Base-by-base conservation (phyloP, 2,888 invertebrate species). In the Yponomeuta malinellus region DNA sequence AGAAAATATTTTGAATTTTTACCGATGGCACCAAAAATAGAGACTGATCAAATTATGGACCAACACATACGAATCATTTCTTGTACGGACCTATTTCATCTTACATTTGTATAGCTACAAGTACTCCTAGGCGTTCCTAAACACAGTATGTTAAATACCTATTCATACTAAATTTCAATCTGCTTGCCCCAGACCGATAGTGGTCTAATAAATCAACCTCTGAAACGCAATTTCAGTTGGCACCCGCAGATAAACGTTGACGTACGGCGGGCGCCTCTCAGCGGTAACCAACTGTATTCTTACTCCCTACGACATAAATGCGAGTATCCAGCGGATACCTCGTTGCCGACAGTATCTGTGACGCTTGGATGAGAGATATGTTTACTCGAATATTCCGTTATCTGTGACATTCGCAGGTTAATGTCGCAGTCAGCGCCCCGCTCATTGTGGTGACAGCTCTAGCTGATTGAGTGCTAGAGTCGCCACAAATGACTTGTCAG, bases 151-250 rank as follows among this genome's bases (percentile, higher is more conserved):
- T 43, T 43, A 43, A 43, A 43, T 59, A 59, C 12, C 52, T 59
- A 59, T 15, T 2, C 15, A 15, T 59, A 59, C 52, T 59, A 15
- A 15, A 59, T 15, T 59, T 59, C 52, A 59, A 59, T 59, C 12
- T 59, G 52, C 52, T 15, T 59, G 52, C 15, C 52, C 15, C 15
- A 59, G 15, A 15, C 52, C 52, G 52, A 59, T 59, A 59, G 15
- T 15, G 8, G 52, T 1, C 15, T 59, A 59, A 59, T 59, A 59
- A 59, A 59, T 59, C 52, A 59, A 59, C 52, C 15, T 59, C 52
- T 59, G 52, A 59, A 59, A 59, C 52, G 52, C 15, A 59, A 59
- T 59, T 59, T 59, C 52, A 59, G 52, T 59, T 59, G 52, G 52
- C 52, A 59, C 52, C 52, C 52, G 52, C 15, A 59, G 52, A 59